These are phyloP conservation scores for Spermophilus dauricus DNA, from an alignment of 2,113 vertebrate species.

Conservation along the genomic window DNA sequence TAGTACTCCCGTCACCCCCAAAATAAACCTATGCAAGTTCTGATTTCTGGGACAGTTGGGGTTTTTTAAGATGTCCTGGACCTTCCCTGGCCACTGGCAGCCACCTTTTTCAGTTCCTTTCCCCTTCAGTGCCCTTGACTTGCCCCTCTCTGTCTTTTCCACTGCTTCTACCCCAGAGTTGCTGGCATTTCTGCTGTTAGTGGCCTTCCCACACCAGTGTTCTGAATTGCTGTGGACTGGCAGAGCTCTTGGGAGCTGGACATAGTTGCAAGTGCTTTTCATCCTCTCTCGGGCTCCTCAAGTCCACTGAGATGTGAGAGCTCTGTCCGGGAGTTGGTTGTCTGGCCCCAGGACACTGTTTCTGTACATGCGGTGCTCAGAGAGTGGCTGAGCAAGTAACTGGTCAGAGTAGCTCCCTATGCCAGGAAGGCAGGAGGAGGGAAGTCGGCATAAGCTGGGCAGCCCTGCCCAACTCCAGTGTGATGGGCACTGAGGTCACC, in stretches of 20 bases:
- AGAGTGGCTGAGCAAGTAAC: background rate
- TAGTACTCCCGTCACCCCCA: too few species aligned
- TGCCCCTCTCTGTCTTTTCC: background rate
- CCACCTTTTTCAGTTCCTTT: background rate
- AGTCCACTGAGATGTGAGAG: background rate
- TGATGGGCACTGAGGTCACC: fast-evolving
- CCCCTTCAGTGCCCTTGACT: background rate
- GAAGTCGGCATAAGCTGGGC: background rate
- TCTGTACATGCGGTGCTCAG: fast-evolving
- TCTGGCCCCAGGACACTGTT: background rate
- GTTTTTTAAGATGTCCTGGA: background rate
- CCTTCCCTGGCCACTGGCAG: background rate
- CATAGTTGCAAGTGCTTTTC: background rate
- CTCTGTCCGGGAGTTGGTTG: background rate
- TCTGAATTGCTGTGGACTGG: background rate
- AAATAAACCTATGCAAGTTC: background rate
- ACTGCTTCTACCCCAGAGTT: background rate
- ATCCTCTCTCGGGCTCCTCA: background rate
- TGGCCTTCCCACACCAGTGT: background rate
- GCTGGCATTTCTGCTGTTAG: background rate
- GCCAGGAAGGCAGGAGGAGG: background rate
- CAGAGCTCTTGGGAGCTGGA: background rate
- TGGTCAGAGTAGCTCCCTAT: background rate
- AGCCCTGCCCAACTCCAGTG: background rate
- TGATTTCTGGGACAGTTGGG: background rate